A percentile compares a stretch with the other conserved stretches of the same genome.
Evolutionary conservation across 2,888 invertebrate genomes (phyloP).

Genomic region (Torymus texanus): DNA sequence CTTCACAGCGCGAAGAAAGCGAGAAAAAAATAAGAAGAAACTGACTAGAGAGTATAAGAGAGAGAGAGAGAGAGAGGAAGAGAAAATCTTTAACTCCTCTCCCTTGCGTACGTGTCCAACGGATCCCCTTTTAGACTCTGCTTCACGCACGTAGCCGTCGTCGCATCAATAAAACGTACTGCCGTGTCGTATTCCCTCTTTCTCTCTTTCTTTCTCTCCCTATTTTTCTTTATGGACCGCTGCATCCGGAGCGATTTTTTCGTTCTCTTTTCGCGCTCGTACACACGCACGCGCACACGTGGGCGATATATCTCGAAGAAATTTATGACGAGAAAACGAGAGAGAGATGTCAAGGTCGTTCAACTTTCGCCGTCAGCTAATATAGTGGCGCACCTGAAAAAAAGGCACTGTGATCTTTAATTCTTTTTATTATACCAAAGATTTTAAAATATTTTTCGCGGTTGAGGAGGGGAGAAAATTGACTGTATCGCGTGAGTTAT

Average conservation of each 20-base stretch:
- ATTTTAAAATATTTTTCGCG: no score
- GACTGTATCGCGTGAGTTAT: no score
- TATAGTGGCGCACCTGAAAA: no score
- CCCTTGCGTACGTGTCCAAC: no score
- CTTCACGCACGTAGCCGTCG: slow-evolving; percentile 12
- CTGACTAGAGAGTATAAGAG: no score
- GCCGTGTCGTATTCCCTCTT: background rate
- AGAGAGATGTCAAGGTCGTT: slow-evolving; percentile 48
- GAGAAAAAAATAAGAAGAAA: no score
- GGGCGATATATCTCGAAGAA: slow-evolving; percentile 1
- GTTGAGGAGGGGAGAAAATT: no score
- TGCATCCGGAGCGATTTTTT: slow-evolving; percentile 30
- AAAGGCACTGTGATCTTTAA: no score
- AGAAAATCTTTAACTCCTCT: no score
- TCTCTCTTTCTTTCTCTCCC: no score
- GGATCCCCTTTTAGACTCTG: background rate
- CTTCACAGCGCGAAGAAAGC: no score
- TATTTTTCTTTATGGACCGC: slow-evolving; percentile 14
- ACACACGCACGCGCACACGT: background rate
- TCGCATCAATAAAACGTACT: slow-evolving; percentile 39
- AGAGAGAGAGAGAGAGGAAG: no score
- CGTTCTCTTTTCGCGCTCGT: background rate
- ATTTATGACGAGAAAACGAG: slow-evolving; percentile 17
- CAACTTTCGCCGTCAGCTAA: slow-evolving; percentile 16
- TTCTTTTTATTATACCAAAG: background rate